A percentile compares a stretch with the other conserved stretches of the same genome.
Evolutionary conservation across 2,888 invertebrate species (phyloP).

Genomic region (Rhingia campestris): DNA sequence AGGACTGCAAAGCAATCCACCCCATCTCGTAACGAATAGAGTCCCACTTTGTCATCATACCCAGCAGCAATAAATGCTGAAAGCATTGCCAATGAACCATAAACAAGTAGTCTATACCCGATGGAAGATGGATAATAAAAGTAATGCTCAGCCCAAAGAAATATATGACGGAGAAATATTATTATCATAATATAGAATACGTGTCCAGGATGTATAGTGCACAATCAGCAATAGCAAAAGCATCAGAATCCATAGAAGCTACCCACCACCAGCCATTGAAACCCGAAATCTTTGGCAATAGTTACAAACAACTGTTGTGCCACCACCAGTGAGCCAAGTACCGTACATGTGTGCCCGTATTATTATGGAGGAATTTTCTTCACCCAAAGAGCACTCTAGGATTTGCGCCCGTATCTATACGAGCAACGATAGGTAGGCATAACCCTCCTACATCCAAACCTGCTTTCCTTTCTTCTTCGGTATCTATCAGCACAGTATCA

Average conservation of each 20-base stretch:
- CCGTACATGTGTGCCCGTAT: conserved; percentile 58
- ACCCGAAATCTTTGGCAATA: conserved; percentile 49
- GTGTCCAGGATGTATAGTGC: conserved; percentile 53
- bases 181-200: conserved; percentile 62
- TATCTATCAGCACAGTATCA: conserved; percentile 63
- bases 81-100: conserved; percentile 43
- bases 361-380: conserved; percentile 60
- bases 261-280: conserved; percentile 33
- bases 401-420: conserved; percentile 35
- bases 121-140: conserved; percentile 30
- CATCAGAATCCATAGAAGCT: conserved; percentile 48
- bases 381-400: conserved; percentile 41
- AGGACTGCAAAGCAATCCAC: too few relatives aligned
- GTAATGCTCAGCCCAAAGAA: neutral
- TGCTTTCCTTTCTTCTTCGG: conserved; percentile 33
- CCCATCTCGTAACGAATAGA: too few relatives aligned
- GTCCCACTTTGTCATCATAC: neutral
- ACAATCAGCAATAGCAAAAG: conserved; percentile 44
- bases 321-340: conserved; percentile 39
- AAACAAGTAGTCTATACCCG: conserved; percentile 37
- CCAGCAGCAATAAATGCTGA: conserved; percentile 26
- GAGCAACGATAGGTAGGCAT: conserved; percentile 35
- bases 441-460: conserved; percentile 54
- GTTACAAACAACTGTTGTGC: conserved; percentile 53
- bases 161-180: conserved; percentile 34